Percentiles rank a stretch among this genome's conserved stretches.
Conservation (phyloP, 2,113 vertebrate species). For the Mohoua ochrocephala region DNA sequence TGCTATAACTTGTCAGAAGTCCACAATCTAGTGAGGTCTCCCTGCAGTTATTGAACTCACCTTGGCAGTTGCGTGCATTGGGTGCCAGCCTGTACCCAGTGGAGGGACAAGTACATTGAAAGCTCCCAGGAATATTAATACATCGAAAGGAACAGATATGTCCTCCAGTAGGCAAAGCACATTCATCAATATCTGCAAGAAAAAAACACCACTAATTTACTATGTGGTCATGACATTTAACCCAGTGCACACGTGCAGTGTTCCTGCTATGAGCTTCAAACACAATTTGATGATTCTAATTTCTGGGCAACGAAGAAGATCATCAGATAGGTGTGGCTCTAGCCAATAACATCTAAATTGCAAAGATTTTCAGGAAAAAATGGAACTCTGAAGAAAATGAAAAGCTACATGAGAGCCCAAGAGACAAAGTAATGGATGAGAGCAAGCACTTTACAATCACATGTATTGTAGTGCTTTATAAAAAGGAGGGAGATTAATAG, state of each 20-base stretch:
- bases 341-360: background rate
- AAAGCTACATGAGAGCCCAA: background rate
- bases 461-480: background rate
- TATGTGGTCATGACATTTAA: background rate
- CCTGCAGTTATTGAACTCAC: slow-evolving; percentile 50
- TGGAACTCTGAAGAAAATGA: background rate
- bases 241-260: fast-evolving
- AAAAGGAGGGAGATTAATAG: background rate
- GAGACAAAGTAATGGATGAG: background rate
- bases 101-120: slow-evolving; percentile 89
- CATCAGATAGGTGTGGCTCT: background rate
- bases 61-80: slow-evolving; percentile 95
- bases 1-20: background rate
- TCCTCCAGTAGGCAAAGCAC: slow-evolving; percentile 91
- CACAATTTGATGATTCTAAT: background rate
- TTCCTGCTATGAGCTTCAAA: background rate
- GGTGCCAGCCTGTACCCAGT: slow-evolving; percentile 84
- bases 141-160: slow-evolving; percentile 93
- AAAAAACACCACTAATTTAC: background rate
- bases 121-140: slow-evolving; percentile 88
- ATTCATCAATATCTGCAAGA: slow-evolving; percentile 91
- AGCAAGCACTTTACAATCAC: background rate
- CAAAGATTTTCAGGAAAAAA: background rate
- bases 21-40: background rate
- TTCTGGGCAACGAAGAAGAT: background rate